phyloP scores from a whole-genome alignment of 2,888 invertebrate species.

The Xylocampa areola region DNA sequence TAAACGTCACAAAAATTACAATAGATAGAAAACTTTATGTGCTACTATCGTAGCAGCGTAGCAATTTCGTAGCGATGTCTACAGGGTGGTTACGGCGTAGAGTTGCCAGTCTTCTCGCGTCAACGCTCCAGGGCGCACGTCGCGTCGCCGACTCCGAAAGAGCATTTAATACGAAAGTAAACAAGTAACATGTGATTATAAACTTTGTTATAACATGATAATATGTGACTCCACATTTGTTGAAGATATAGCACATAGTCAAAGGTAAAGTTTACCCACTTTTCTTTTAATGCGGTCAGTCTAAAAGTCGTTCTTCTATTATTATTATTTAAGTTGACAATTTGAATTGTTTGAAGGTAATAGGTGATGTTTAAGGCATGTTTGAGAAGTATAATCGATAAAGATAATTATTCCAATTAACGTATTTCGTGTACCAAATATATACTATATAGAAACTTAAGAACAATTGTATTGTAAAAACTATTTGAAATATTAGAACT shows the following conservation, averaged over 20 bases:
- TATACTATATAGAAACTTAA: neutral
- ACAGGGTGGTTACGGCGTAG: constrained; percentile 45
- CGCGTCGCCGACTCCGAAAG: constrained; percentile 44
- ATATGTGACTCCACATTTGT: constrained; percentile 52
- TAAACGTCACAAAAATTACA: constrained; percentile 15
- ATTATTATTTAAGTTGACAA: constrained; percentile 7
- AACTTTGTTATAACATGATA: constrained; percentile 63
- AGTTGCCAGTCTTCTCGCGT: constrained; percentile 66
- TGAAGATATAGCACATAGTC: constrained; percentile 45
- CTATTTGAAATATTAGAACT: too few species aligned
- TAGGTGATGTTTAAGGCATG: constrained; percentile 17
- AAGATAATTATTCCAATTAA: constrained; percentile 28
- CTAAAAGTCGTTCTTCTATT: neutral
- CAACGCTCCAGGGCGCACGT: constrained; percentile 61
- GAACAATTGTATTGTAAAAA: too few species aligned
- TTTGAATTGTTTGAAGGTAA: constrained; percentile 17
- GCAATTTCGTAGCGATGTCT: constrained; percentile 43
- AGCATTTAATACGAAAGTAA: constrained; percentile 64
- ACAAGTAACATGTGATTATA: constrained; percentile 68
- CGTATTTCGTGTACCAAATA: constrained; percentile 5
- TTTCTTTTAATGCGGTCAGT: neutral
- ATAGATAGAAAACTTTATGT: constrained; percentile 45
- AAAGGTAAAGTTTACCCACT: constrained; percentile 54
- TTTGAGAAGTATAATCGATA: constrained; percentile 38
- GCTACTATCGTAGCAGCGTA: constrained; percentile 34